Base-by-base conservation (phyloP, 2,888 invertebrate species). In the Empis stercorea region DNA sequence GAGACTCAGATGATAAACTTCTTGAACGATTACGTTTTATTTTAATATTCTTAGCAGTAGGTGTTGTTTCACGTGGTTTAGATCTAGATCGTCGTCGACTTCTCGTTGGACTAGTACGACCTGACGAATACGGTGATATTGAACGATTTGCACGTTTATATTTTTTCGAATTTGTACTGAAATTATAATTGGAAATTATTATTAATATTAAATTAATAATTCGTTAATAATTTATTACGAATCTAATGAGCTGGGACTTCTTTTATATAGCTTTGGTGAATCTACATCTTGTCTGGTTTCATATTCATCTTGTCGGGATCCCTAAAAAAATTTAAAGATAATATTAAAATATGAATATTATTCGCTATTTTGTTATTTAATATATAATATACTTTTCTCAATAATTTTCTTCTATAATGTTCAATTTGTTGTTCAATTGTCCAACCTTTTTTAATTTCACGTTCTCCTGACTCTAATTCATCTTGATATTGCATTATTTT, bases 401-500 rank as follows among this genome's bases (percentile, higher is more conserved):
- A 76, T 47, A 96, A 76, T 66, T 93, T 93, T 58, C 87, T 76
- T 30, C 95, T 72, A 69, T 92, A 94, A 71, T 92, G 87, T 61
- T 91, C 86, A 30, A 94, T 84, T 73, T 95, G 93, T 61, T 87
- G 84, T 41, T 76, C 69, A 52, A 88, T 73, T 10, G 81, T 76
- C 77, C 87, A 84, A 7, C 81, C 87, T 43, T 79, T 68, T 57
- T 87, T 83, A 17, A 84, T 64, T 32, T 76, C 75, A 49, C 85
- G 75, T 58, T 80, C 76, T 1, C 94, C 94, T 3, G 83, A 82
- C 71, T 96, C 96, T 57, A 96, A 68, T 66, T 95, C 95, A 73
- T 96, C 96, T 68, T 93, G 92, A 73, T 93, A 96, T 65, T 89
- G 87, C 72, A 96, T 78, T 45, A 91, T 88, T 72, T 92, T 91